Evolutionary conservation across 2,797 vertebrate genomes (phyloP), one percentile per base, ranked within the genome.

Genomic region (Gouania willdenowi): DNA sequence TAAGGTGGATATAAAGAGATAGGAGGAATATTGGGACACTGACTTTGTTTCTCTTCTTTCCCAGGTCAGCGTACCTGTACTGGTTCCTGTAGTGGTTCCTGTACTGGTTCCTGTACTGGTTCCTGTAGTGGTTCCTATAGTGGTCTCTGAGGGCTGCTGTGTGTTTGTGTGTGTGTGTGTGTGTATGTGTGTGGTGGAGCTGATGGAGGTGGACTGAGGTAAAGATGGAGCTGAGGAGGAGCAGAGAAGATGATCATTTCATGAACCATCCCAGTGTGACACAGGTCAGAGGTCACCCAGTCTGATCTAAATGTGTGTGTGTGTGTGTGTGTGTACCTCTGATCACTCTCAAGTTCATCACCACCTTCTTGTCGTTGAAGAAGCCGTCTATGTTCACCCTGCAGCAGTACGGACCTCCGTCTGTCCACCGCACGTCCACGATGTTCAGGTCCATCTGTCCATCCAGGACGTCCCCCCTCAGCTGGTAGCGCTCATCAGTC

Each of bases 281-380:
- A n/a, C n/a, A n/a, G n/a, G n/a, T n/a, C n/a, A n/a, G n/a, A n/a
- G n/a, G n/a, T n/a, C n/a, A n/a, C n/a, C n/a, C n/a, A n/a, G n/a
- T n/a, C n/a, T n/a, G n/a, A n/a, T n/a, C n/a, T n/a, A n/a, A n/a
- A n/a, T n/a, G n/a, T 14, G 13, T 3, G 7, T 25, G n/a, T n/a
- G 10, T 9, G 4, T 25, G 25, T 5, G 13, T 25, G 4, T 25
- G n/a, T 25, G 24, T 25, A 81, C 89, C 85, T 88, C 70, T 84
- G 24, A 82, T 59, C 21, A 90, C 87, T n/a, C 65, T 69, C 48
- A 90, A 59, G 33, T 85, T 88, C 75, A 88, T 85, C 47, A 82
- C 72, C 18, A 86, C 44, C 46, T 88, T 90, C 66, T 88, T 87
- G 76, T 90, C 89, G 9, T 90, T 90, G 45, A 90, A 90, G 66